Conservation (phyloP, 1,140 invertebrate genomes). For the Aphaenogaster floridana region DNA sequence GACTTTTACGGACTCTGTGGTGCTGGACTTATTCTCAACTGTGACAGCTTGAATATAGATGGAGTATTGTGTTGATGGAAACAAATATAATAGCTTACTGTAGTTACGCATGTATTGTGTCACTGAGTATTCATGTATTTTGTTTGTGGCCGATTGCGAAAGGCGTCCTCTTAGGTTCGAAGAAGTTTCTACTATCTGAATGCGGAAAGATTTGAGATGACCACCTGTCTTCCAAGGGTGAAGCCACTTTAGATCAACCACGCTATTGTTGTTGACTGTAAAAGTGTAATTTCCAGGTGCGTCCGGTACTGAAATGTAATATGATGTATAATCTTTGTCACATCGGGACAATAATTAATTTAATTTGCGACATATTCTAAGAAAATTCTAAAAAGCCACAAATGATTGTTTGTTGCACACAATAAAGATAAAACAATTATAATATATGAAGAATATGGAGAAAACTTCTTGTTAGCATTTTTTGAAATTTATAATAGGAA, state of each 20-base stretch:
- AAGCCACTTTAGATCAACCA: slow-evolving; percentile 64
- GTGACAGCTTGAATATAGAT: slow-evolving; percentile 68
- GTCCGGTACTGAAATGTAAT: slow-evolving; percentile 39
- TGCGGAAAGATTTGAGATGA: slow-evolving; percentile 51
- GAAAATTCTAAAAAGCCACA: background rate
- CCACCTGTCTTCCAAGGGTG: slow-evolving; percentile 71
- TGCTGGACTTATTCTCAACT: background rate
- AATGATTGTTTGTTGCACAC: background rate
- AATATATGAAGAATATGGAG: background rate
- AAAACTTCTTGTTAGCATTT: too few relatives aligned
- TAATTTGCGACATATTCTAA: background rate
- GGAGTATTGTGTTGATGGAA: slow-evolving; percentile 66
- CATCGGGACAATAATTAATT: background rate
- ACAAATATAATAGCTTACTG: slow-evolving; percentile 42
- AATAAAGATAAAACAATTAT: background rate
- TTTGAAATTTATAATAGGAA: too few relatives aligned
- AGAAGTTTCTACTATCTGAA: slow-evolving; percentile 2
- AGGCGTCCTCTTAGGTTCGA: slow-evolving; percentile 47
- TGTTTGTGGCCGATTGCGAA: background rate
- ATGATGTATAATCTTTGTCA: background rate
- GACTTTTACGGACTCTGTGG: background rate
- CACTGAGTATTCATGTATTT: background rate
- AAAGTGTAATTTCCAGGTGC: slow-evolving; percentile 40
- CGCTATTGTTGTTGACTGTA: slow-evolving; percentile 8
- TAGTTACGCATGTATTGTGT: slow-evolving; percentile 60